Evolutionary conservation across 2,113 vertebrate species (phyloP).

Genomic region (Noturus placidus): DNA sequence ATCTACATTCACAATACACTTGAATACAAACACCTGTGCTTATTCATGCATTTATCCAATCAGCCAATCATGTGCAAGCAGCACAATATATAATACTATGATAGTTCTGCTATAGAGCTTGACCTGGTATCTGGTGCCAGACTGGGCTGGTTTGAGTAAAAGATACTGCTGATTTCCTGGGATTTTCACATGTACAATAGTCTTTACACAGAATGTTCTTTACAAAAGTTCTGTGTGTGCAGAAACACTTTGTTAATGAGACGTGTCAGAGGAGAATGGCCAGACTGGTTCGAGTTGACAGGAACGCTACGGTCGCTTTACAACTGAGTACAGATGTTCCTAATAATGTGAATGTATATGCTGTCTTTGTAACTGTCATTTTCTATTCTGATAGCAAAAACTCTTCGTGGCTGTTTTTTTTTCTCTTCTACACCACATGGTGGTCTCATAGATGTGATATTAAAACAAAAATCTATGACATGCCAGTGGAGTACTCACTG

Average conservation of each 20-base stretch:
- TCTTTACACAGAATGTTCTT: background rate
- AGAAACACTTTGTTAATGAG: background rate
- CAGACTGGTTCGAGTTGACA: background rate
- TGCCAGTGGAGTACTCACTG: conserved; percentile 72
- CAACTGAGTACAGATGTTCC: background rate
- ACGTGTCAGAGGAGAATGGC: background rate
- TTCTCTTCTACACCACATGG: background rate
- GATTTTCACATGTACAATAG: background rate
- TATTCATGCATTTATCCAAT: background rate
- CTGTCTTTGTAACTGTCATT: background rate
- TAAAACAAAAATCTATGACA: conserved; percentile 8
- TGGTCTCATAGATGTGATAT: background rate
- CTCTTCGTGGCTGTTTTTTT: background rate
- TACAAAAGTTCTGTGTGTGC: background rate
- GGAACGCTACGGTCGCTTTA: background rate
- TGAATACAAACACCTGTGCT: background rate
- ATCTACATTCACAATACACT: background rate
- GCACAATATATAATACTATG: background rate
- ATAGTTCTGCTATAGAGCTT: too few relatives aligned
- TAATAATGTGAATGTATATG: background rate
- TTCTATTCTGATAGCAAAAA: background rate
- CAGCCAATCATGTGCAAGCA: background rate
- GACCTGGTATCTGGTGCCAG: background rate
- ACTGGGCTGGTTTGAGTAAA: background rate
- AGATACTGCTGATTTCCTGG: background rate